Conservation (phyloP, 1,140 invertebrate species). For the Zaprionus vittiger region DNA sequence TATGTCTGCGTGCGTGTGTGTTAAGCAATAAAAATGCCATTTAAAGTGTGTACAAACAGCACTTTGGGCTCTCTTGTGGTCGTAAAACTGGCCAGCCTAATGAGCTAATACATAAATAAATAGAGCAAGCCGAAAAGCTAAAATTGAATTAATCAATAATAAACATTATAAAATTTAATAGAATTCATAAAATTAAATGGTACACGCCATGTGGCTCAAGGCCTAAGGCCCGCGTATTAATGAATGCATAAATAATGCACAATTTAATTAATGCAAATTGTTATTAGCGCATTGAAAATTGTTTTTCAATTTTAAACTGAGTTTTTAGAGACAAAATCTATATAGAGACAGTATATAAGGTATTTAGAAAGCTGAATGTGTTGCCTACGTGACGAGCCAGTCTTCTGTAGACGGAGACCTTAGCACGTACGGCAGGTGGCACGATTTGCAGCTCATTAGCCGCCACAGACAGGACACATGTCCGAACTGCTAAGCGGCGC, state of each 20-base stretch:
- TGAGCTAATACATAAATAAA: slow-evolving; percentile 33
- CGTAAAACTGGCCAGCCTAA: slow-evolving; percentile 3
- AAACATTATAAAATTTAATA: slow-evolving; percentile 8
- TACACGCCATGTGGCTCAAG: not conserved
- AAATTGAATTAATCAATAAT: slow-evolving; percentile 15
- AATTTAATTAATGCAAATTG: slow-evolving; percentile 11
- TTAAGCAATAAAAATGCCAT: slow-evolving; percentile 40
- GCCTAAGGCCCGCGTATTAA: not conserved
- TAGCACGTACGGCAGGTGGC: slow-evolving; percentile 66
- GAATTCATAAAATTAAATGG: slow-evolving; percentile 6
- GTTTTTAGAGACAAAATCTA: not conserved
- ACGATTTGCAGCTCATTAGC: slow-evolving; percentile 82
- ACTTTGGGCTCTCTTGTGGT: not conserved
- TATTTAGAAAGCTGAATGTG: not conserved
- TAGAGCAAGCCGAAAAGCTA: slow-evolving; percentile 4
- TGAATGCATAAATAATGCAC: slow-evolving; percentile 12
- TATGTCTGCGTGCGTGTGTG: slow-evolving; percentile 4
- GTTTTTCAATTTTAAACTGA: not conserved
- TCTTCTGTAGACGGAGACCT: not conserved
- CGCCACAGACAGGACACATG: slow-evolving; percentile 74
- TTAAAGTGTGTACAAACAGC: slow-evolving; percentile 20
- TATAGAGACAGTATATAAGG: not conserved
- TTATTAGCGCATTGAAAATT: not conserved
- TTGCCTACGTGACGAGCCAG: not conserved
- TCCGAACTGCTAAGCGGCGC: slow-evolving; percentile 75